Evolutionary conservation across 2,113 vertebrate genomes (phyloP).

Genomic region (Varanus komodoensis): DNA sequence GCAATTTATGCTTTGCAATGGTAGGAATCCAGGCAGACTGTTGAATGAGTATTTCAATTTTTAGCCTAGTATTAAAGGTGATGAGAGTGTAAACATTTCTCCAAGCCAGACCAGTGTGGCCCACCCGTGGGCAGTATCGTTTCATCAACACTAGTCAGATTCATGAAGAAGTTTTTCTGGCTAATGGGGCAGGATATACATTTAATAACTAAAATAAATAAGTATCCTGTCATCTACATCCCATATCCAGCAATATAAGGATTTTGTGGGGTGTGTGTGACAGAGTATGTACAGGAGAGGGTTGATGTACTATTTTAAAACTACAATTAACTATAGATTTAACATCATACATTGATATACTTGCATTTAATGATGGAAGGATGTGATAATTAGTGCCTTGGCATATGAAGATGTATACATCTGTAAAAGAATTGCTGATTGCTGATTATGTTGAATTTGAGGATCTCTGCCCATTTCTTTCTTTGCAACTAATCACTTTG

Average conservation of each 20-base stretch:
- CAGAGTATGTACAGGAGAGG: no score
- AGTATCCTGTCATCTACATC: background rate
- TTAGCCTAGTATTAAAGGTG: background rate
- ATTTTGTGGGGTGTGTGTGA: background rate
- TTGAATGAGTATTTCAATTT: background rate
- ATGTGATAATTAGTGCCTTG: background rate
- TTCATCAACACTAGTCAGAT: background rate
- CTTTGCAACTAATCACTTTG: background rate
- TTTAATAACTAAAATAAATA: background rate
- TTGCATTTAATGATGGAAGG: background rate
- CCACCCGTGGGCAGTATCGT: background rate
- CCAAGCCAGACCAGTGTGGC: background rate
- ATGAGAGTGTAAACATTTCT: constrained; percentile 10
- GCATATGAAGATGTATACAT: background rate
- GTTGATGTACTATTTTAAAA: background rate
- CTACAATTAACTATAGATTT: background rate
- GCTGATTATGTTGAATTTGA: constrained; percentile 7
- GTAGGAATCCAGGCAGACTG: background rate
- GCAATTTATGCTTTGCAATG: background rate
- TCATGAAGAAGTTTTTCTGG: background rate
- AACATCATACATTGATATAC: background rate
- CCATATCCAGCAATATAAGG: background rate
- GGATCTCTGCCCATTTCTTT: background rate
- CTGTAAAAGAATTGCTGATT: background rate
- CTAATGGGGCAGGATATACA: no score